Evolutionary conservation across 92 coral and sea anemone species (phyloP), one percentile per base, ranked within the genome.

Genomic region (Phymanthus crucifer): DNA sequence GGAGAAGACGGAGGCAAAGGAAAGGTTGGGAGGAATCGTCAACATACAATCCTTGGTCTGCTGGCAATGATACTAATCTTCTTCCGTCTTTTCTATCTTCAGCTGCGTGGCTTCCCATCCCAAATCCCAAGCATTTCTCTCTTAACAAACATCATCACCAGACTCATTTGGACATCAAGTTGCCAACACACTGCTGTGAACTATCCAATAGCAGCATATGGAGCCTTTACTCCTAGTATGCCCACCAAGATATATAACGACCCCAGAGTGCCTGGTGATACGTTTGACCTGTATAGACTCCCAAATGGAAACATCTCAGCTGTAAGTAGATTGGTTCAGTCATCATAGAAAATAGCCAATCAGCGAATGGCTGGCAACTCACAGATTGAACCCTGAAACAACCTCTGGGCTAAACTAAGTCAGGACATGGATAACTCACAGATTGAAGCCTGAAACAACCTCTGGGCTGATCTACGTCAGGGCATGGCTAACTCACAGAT

Each of bases 201-300:
- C 86, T 96, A 93, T 65, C 98, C 99, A n/a, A 91, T 96, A 76
- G 75, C 92, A 32, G 87, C 89, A 40, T 96, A 96, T 85, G 99
- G 98, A 13, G 95, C 91, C 50, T 96, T 90, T 88, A 92, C 93
- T 11, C 99, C 99, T 35, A 96, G 88, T 56, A 96, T 91, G 97
- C 99, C 99, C 4, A 82, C 98, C 81, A 96, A 90, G 84, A 73
- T 96, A 76, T 96, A 96, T 84, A 97, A 96, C 72, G 99, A 96
- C 78, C 72, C 70, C 9, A 88, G 98, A 78, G 92, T 88, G 23
- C 75, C 91, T 9, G 67, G 67, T 78, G 92, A 89, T 64, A 80
- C 71, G 54, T 96, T 90, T 52, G 81, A 81, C 47, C 34, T 91
- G 27, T 75, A 74, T 47, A 90, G 92, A 47, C 82, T 96, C 16